phyloP scores from a whole-genome alignment of 1,140 invertebrate genomes.

The Bathynomus jamesi region DNA sequence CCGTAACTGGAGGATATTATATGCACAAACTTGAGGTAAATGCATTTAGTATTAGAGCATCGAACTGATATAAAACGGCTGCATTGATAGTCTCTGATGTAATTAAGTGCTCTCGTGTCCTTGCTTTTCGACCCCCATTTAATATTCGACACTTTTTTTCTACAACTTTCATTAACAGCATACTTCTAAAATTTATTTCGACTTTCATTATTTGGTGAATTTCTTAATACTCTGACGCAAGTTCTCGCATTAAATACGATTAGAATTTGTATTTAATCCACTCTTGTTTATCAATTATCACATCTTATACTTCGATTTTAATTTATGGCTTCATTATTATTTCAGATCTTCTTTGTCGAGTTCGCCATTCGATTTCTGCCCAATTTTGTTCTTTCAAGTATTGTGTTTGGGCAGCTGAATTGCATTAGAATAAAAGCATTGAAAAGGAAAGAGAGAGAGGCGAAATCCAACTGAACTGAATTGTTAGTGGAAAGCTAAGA shows the following conservation, averaged over 20 bases:
- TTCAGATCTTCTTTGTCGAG: background rate
- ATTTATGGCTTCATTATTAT: too few relatives aligned
- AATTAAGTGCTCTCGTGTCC: too few relatives aligned
- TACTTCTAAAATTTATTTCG: background rate
- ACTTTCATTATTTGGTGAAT: background rate
- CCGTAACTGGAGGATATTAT: slow-evolving; percentile 65
- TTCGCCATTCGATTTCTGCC: background rate
- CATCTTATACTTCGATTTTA: too few relatives aligned
- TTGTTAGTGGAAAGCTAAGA: too few relatives aligned
- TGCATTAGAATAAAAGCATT: background rate
- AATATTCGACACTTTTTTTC: background rate
- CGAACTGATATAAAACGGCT: background rate
- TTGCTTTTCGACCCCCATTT: too few relatives aligned
- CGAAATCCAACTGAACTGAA: background rate
- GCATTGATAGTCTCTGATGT: too few relatives aligned
- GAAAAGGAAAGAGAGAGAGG: background rate
- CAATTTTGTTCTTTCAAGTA: background rate
- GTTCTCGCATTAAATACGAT: background rate
- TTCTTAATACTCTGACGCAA: background rate
- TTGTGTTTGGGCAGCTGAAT: background rate
- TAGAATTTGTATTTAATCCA: background rate
- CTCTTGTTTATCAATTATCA: background rate
- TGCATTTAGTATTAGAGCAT: background rate
- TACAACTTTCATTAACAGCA: background rate
- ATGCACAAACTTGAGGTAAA: slow-evolving; percentile 41